Percentiles rank a stretch among this genome's conserved stretches.
phyloP scores from a whole-genome alignment of 2,113 vertebrate species.

The Lampris incognitus region DNA sequence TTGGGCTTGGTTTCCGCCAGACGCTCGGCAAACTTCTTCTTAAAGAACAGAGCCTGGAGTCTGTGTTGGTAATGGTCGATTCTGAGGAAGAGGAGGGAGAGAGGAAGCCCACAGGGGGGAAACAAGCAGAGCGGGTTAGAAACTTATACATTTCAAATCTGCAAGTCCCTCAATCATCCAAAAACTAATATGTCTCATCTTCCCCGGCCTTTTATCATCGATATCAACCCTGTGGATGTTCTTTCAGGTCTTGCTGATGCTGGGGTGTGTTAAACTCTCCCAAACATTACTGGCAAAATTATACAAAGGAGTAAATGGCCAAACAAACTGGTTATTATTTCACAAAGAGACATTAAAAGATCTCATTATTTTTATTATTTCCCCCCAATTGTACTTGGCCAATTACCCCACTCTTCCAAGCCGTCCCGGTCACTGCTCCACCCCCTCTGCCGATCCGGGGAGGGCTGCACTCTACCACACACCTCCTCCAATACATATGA shows the following conservation, averaged over 20 bases:
- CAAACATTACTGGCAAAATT: conserved; percentile 30
- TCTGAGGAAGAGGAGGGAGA: conserved; percentile 69
- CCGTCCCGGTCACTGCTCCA: no score
- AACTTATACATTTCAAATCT: conserved; percentile 56
- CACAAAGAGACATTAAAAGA: conserved; percentile 30
- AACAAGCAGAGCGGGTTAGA: conserved; percentile 25
- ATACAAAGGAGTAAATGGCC: conserved; percentile 20
- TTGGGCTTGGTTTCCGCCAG: conserved; percentile 92
- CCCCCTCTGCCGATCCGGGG: no score
- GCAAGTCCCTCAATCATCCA: conserved; percentile 23
- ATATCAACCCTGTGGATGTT: background rate
- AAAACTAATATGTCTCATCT: conserved; percentile 39
- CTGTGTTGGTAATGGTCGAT: conserved; percentile 96
- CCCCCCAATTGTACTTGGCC: no score
- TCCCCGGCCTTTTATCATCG: conserved; percentile 46
- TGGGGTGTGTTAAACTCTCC: conserved; percentile 25
- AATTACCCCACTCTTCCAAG: no score
- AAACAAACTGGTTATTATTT: conserved; percentile 47
- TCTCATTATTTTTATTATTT: background rate
- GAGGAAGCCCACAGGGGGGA: background rate
- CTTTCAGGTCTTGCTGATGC: conserved; percentile 13
- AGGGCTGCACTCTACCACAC: no score
- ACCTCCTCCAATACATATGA: no score
- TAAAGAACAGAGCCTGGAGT: conserved; percentile 95
- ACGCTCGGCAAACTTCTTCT: conserved; percentile 95